phyloP scores from a whole-genome alignment of 2,888 invertebrate species.

The Heptascelio sp. region DNA sequence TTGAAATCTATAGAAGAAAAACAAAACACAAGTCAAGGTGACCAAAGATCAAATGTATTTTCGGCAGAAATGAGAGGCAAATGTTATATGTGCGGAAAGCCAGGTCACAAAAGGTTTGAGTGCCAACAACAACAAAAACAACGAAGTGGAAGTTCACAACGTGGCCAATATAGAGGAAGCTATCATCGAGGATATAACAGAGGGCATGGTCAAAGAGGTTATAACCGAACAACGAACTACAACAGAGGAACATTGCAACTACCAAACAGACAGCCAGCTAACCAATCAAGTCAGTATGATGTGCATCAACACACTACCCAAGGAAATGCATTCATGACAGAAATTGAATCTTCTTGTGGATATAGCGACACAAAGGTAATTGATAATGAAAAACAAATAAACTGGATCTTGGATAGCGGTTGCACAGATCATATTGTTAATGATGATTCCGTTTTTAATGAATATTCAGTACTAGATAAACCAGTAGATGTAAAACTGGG shows the following conservation, averaged over 20 bases:
- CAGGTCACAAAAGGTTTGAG: constrained; percentile 31
- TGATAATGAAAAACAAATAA: constrained; percentile 39
- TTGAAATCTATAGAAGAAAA: constrained; percentile 56
- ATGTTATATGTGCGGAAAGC: constrained; percentile 33
- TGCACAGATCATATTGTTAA: constrained; percentile 68
- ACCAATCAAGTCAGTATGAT: no score
- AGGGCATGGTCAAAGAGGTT: constrained; percentile 13
- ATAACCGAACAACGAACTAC: no score
- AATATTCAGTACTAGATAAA: constrained; percentile 48
- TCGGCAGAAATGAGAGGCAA: constrained; percentile 10
- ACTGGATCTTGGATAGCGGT: constrained; percentile 67
- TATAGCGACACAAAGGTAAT: no score
- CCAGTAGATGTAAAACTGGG: constrained; percentile 60
- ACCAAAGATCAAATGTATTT: constrained; percentile 1
- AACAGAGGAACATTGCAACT: background rate
- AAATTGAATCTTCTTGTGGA: no score
- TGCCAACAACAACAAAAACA: constrained; percentile 11
- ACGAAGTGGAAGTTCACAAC: background rate
- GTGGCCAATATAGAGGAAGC: background rate
- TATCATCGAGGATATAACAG: background rate
- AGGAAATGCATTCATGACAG: background rate
- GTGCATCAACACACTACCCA: no score
- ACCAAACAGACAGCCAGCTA: background rate
- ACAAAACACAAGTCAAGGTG: constrained; percentile 35
- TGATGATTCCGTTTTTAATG: constrained; percentile 54